Evolutionary conservation across 2,888 invertebrate genomes (phyloP).

Genomic region (Sinotaia quadrata): DNA sequence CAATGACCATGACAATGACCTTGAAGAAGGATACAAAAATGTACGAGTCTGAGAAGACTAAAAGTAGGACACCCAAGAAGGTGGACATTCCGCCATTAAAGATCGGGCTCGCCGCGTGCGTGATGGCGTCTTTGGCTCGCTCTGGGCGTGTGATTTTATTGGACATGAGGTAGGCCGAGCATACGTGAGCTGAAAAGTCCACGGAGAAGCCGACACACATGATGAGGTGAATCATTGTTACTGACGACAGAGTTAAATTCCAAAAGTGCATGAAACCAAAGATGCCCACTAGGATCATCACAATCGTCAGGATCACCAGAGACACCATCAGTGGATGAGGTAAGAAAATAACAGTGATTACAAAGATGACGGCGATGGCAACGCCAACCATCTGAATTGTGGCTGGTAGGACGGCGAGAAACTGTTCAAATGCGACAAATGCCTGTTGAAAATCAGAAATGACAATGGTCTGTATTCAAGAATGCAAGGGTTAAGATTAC

Average conservation of each 20-base stretch:
- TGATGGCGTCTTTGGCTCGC: constrained; percentile 16
- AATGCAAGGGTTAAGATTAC: too few species aligned
- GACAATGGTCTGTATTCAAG: too few species aligned
- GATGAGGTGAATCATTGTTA: constrained; percentile 65
- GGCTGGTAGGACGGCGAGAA: constrained; percentile 54
- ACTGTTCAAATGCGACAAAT: constrained; percentile 62
- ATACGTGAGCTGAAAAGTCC: constrained; percentile 59
- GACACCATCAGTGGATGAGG: constrained; percentile 59
- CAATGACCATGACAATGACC: constrained; percentile 14
- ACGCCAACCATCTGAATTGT: constrained; percentile 59
- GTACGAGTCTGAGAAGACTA: constrained; percentile 14
- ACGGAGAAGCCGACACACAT: constrained; percentile 66
- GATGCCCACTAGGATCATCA: constrained; percentile 57
- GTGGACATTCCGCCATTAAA: constrained; percentile 14
- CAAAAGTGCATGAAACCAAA: constrained; percentile 61
- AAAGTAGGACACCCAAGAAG: constrained; percentile 8
- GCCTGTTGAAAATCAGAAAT: constrained; percentile 32
- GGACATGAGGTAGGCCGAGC: constrained; percentile 43
- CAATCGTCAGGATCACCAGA: constrained; percentile 53
- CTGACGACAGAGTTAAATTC: constrained; percentile 55
- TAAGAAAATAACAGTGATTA: constrained; percentile 60
- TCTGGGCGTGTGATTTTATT: constrained; percentile 31
- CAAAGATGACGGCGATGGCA: constrained; percentile 54
- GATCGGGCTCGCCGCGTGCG: constrained; percentile 40
- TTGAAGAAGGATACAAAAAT: constrained; percentile 27